Percentiles rank a stretch among this genome's conserved stretches.
These are phyloP conservation scores for Andrena fulva DNA, from an alignment of 2,888 invertebrate species.

Conservation along the genomic window DNA sequence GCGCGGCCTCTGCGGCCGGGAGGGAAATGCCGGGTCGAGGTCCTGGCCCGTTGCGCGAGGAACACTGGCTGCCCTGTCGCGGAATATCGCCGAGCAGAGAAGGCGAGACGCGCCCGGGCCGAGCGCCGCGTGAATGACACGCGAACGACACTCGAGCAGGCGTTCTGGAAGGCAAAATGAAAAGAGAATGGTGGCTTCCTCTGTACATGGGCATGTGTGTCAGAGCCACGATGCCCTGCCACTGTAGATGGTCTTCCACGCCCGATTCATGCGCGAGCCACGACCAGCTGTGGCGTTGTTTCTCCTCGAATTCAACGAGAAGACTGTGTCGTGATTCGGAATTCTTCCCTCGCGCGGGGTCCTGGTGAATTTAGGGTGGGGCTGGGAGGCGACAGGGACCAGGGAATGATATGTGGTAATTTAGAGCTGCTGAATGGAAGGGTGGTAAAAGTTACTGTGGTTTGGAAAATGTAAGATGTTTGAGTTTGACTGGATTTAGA, in stretches of 20 bases:
- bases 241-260: constrained; percentile 18
- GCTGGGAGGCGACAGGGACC: not conserved
- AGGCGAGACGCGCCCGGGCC: constrained; percentile 30
- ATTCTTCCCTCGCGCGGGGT: not conserved
- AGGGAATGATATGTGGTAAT: not conserved
- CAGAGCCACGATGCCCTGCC: constrained; percentile 60
- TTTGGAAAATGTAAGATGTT: not conserved
- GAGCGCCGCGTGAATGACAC: constrained; percentile 45
- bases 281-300: constrained; percentile 31
- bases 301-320: not conserved
- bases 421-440: not conserved
- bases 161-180: constrained; percentile 31
- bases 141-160: constrained; percentile 30
- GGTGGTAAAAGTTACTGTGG: not conserved
- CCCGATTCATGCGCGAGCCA: constrained; percentile 29
- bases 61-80: not conserved
- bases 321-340: not conserved
- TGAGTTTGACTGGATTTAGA: not conserved
- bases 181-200: constrained; percentile 38
- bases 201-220: constrained; percentile 76
- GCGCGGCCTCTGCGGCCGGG: not conserved
- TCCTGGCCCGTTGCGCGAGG: constrained; percentile 3
- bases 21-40: not conserved
- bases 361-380: not conserved
- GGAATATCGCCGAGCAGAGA: constrained; percentile 29